Evolutionary conservation across 2,888 invertebrate species (phyloP), one percentile per base, ranked within the genome.

Genomic region (Apotomis turbidana): DNA sequence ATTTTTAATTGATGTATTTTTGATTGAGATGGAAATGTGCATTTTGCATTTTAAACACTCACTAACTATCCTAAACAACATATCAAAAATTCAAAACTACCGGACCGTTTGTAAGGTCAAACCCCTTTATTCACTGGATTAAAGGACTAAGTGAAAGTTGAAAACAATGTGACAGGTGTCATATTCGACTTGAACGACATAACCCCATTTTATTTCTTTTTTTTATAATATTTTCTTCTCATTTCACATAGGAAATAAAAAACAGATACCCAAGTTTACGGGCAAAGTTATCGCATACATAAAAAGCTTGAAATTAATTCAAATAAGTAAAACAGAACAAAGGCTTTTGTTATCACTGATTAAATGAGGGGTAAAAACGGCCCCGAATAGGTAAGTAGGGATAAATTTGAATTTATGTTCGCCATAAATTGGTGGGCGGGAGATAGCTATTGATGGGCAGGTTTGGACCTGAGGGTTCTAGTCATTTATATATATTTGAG

Each of bases 331-430:
- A 71, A 46, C 67, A 55, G 12, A 73, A 71, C 73, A 46, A 60
- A 44, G 59, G 58, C 58, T 52, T 38, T 70, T 71, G 74, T 74
- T 75, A 75, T 74, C 57, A 76, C 57, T 76, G 75, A 77, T 77
- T 78, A 78, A 79, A 76, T 76, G 76, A 76, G 76, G 77, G 78
- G 74, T 78, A 76, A 77, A 81, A 75, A 77, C 74, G 74, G 74
- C 78, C 76, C 76, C 76, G 77, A 76, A 76, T 80, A 77, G 78
- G 79, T 78, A 80, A 80, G 77, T 77, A 78, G 79, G 77, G 77
- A 77, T 78, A 85, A 84, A 85, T 85, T 85, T 84, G 83, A 85
- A 86, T 86, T 86, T 86, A 86, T 85, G 81, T 76, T 64, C 41
- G 79, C 78, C 78, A 84, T 86, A 86, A 85, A 86, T 86, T 69